phyloP scores from a whole-genome alignment of 2,113 vertebrate genomes.

The Neodon shergylaensis region DNA sequence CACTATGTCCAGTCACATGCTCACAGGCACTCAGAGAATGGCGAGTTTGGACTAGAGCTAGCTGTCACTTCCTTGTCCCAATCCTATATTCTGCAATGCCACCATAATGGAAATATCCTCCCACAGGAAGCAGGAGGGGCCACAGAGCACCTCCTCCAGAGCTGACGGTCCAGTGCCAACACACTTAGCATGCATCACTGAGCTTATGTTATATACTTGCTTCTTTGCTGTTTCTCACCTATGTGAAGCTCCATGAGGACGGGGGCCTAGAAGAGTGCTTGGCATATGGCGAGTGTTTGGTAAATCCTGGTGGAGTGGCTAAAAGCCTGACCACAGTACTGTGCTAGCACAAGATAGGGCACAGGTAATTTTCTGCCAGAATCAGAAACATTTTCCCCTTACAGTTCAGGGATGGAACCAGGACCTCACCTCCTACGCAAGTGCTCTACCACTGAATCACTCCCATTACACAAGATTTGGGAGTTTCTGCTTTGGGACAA shows the following conservation, averaged over 20 bases:
- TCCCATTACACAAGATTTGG: neutral
- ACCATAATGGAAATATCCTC: neutral
- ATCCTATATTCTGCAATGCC: neutral
- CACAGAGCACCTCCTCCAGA: neutral
- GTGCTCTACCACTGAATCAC: neutral
- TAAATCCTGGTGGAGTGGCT: neutral
- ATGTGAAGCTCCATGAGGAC: neutral
- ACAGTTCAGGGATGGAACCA: neutral
- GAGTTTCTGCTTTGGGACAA: neutral
- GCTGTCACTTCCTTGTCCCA: neutral
- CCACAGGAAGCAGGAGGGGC: neutral
- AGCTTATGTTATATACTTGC: neutral
- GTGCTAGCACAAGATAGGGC: neutral
- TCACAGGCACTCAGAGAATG: neutral
- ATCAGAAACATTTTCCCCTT: neutral
- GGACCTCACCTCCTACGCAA: neutral
- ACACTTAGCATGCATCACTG: neutral
- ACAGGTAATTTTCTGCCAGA: constrained; percentile 1
- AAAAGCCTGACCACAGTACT: neutral
- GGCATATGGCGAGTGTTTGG: neutral
- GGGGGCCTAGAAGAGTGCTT: neutral
- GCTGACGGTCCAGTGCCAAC: neutral
- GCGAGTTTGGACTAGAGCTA: neutral
- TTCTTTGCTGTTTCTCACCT: neutral
- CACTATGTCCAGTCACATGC: neutral